Evolutionary conservation across 2,113 vertebrate genomes (phyloP), one percentile per base, ranked within the genome.

Genomic region (Lathamus discolor): DNA sequence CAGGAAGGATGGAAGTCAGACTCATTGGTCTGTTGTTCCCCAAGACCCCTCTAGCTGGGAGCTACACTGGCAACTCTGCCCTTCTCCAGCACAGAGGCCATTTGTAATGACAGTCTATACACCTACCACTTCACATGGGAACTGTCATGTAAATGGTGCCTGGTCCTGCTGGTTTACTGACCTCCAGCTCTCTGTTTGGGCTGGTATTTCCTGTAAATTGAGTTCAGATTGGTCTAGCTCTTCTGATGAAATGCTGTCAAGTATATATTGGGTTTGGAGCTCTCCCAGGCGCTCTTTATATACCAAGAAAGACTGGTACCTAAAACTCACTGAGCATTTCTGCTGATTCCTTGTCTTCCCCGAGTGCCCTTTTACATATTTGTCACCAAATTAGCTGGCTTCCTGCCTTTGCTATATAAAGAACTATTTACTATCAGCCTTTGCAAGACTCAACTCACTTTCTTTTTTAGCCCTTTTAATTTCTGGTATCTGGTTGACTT

Each of bases 351-450:
- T 76, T 76, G 70, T 80, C 52, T 83, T 93, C 48, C 52, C 28
- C 1, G 5, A 90, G 52, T 52, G 72, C 27, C 52, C 59, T 83
- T 93, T 92, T 39, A 88, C 72, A 49, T 64, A 57, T 77, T 57
- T 74, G 46, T 86, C 49, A 55, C 66, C 55, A 66, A 92, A 76
- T 54, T 37, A 73, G 41, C 35, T 88, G 91, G 73, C 77, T 94
- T 95, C 61, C 61, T 89, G 93, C 78, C 69, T 91, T 92, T 89
- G 49, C 61, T 81, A 44, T 62, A 67, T 63, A 77, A 86, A 91
- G 86, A 76, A 73, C 24, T 83, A 52, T 88, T 92, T 89, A 63
- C 64, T 89, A 82, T 70, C 61, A 59, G 37, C 55, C 44, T 66
- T 68, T 62, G n/a, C 77, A 86, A 57, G n/a, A 29, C 19, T 78